phyloP scores from a whole-genome alignment of 2,113 vertebrate species.

The Oceanodroma tethys region DNA sequence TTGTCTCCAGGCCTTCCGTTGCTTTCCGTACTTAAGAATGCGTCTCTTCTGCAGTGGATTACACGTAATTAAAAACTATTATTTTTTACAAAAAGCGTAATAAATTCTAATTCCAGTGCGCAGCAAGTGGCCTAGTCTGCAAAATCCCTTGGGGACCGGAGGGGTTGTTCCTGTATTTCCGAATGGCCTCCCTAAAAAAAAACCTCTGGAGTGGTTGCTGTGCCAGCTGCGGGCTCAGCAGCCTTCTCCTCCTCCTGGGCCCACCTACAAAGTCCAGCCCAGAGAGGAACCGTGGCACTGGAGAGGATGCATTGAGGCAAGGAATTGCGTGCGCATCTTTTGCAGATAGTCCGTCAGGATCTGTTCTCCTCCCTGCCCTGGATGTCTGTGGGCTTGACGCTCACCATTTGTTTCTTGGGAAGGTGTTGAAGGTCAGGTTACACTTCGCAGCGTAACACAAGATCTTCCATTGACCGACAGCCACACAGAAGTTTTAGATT shows the following conservation, averaged over 20 bases:
- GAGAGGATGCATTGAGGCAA: neutral
- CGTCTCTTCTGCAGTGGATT: neutral
- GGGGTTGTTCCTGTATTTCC: neutral
- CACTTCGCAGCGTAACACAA: neutral
- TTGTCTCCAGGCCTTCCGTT: neutral
- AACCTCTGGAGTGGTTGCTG: neutral
- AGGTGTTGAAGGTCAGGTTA: neutral
- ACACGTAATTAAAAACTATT: neutral
- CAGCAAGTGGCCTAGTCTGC: neutral
- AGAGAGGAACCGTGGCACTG: fast-evolving
- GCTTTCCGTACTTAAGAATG: neutral
- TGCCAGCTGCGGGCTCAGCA: neutral
- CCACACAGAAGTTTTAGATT: neutral
- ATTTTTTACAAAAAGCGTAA: neutral
- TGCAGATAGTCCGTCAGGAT: neutral
- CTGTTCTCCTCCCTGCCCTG: neutral
- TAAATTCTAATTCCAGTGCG: neutral
- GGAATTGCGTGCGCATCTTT: fast-evolving
- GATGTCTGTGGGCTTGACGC: neutral
- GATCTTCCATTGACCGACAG: neutral
- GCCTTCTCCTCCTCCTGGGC: neutral
- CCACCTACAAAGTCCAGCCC: neutral
- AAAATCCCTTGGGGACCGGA: neutral
- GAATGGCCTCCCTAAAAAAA: neutral
- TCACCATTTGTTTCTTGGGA: neutral